These are phyloP conservation scores for Embidobia sp. DNA, from an alignment of 2,888 invertebrate genomes.

Conservation along the genomic window DNA sequence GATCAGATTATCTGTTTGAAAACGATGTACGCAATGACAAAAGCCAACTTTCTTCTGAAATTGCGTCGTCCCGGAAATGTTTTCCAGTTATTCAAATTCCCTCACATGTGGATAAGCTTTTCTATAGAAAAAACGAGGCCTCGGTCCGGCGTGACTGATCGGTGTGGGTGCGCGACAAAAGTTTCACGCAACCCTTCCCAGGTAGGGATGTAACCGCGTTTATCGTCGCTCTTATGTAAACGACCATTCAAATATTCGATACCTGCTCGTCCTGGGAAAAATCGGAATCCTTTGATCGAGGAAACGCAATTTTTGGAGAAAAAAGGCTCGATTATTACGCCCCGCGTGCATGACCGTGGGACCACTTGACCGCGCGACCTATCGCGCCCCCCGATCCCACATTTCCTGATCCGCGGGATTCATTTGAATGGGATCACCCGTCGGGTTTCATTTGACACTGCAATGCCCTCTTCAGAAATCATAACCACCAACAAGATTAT, in stretches of 20 bases:
- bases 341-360: conserved; percentile 49
- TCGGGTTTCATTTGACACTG: conserved; percentile 28
- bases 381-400: conserved; percentile 6
- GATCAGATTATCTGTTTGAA: conserved; percentile 45
- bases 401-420: conserved; percentile 46
- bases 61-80: conserved; percentile 58
- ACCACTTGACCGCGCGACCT: conserved; percentile 47
- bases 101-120: conserved; percentile 2
- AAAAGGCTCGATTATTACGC: conserved; percentile 55
- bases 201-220: conserved; percentile 48
- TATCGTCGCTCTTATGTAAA: conserved; percentile 60
- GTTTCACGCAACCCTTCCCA: conserved; percentile 65
- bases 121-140: conserved; percentile 45
- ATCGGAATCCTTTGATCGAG: conserved; percentile 55
- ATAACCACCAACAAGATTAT: conserved; percentile 33
- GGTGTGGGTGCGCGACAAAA: conserved; percentile 20
- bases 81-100: conserved; percentile 57
- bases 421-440: conserved; percentile 47
- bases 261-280: conserved; percentile 56
- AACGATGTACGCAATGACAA: conserved; percentile 50
- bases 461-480: conserved; percentile 39
- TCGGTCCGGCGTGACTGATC: conserved; percentile 46
- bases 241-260: conserved; percentile 56
- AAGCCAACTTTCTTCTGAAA: conserved; percentile 43
- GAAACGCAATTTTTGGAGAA: conserved; percentile 65